Conservation (phyloP, 2,888 invertebrate species). For the Heliconius charithonia region DNA sequence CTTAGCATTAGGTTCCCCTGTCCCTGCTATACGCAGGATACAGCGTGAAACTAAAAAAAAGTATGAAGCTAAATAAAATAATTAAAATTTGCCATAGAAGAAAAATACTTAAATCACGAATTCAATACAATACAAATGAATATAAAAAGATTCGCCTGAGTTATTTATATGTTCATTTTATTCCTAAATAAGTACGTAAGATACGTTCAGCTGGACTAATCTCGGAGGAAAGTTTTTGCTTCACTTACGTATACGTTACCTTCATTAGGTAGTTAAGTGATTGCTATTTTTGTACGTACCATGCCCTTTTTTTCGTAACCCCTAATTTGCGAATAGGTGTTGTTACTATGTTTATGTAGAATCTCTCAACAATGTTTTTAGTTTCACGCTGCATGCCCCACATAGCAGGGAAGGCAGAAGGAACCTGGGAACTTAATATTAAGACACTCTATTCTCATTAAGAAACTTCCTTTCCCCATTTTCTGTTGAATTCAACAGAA, state of each 20-base stretch:
- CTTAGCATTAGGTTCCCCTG: neutral
- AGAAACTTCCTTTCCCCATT: neutral
- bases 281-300: constrained; percentile 12
- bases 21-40: neutral
- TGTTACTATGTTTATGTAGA: neutral
- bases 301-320: neutral
- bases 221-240: constrained; percentile 27
- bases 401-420: neutral
- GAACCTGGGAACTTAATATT: neutral
- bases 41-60: too few relatives aligned
- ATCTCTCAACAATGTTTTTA: neutral
- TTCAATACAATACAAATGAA: neutral
- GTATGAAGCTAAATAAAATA: too few relatives aligned
- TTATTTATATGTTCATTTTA: constrained; percentile 20
- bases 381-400: neutral
- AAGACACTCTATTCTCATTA: neutral
- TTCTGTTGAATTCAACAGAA: neutral
- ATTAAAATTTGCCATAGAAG: too few relatives aligned
- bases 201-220: constrained; percentile 17
- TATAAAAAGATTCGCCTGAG: neutral
- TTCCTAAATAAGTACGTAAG: neutral
- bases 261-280: constrained; percentile 32
- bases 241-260: constrained; percentile 22
- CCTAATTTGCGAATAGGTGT: neutral
- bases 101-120: neutral